Conservation (phyloP, 1,140 invertebrate genomes). For the Armadillidium nasatum region DNA sequence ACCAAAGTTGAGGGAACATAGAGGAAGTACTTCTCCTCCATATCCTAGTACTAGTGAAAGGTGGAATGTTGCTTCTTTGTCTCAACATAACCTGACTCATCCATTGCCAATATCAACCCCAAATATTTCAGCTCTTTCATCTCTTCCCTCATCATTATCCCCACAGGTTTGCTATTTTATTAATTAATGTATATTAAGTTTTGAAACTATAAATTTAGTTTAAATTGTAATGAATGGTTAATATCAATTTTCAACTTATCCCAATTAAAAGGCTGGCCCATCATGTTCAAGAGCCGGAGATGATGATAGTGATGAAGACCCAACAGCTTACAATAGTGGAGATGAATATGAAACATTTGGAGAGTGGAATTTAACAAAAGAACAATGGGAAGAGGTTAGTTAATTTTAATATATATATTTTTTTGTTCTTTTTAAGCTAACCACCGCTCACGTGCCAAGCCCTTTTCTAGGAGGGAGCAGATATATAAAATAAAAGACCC, state of each 20-base stretch:
- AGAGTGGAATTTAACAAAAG: background rate
- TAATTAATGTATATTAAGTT: too few species aligned
- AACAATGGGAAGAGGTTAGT: background rate
- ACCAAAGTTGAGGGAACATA: background rate
- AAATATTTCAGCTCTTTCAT: background rate
- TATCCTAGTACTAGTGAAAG: slow-evolving; percentile 2
- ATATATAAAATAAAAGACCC: too few species aligned
- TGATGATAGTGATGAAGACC: background rate
- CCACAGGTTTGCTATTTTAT: background rate
- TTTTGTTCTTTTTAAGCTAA: too few species aligned
- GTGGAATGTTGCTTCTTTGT: background rate
- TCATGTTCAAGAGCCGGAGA: background rate
- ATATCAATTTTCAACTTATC: too few species aligned
- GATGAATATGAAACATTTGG: slow-evolving; percentile 10
- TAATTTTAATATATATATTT: too few species aligned
- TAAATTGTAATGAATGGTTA: too few species aligned
- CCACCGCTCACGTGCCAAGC: too few species aligned
- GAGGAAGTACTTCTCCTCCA: slow-evolving; percentile 7
- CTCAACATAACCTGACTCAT: slow-evolving; percentile 4
- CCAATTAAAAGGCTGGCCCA: background rate
- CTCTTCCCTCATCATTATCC: background rate
- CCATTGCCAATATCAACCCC: background rate
- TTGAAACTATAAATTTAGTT: too few species aligned
- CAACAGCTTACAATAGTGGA: background rate
- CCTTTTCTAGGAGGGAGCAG: too few species aligned